Evolutionary conservation across 2,113 vertebrate genomes (phyloP).

Genomic region (Elephantulus edwardii): DNA sequence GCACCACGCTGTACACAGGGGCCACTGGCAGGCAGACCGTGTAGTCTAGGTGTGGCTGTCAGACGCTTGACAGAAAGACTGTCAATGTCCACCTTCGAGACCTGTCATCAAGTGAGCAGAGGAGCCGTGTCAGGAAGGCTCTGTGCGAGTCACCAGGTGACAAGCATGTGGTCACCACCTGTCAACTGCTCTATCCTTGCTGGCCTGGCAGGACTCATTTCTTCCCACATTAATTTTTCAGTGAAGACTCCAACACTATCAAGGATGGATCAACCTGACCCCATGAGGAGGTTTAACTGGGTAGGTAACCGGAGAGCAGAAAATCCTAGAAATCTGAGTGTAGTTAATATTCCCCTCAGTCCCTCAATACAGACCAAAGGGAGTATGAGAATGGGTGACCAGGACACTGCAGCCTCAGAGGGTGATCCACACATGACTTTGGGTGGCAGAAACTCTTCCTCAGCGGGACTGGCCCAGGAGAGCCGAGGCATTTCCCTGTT

Average conservation of each 20-base stretch:
- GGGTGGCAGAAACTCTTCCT: not conserved
- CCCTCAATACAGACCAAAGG: not conserved
- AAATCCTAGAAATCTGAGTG: not conserved
- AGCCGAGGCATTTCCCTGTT: not conserved
- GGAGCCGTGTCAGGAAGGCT: not conserved
- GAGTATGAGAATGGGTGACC: not conserved
- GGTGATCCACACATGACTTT: too few species aligned
- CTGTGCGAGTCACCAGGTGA: fast-evolving
- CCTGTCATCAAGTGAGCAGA: too few species aligned
- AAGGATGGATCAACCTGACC: not conserved
- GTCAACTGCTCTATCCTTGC: too few species aligned
- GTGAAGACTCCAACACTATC: not conserved
- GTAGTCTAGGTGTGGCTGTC: not conserved
- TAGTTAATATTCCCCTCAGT: not conserved
- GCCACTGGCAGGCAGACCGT: not conserved
- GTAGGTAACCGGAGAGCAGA: not conserved
- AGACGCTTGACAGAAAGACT: not conserved
- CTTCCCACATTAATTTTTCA: not conserved
- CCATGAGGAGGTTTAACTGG: not conserved
- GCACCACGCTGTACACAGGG: not conserved
- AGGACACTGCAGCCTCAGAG: not conserved
- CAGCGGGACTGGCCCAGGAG: not conserved
- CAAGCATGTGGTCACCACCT: too few species aligned
- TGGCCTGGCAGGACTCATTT: not conserved
- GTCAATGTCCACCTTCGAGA: too few species aligned